phyloP scores from a whole-genome alignment of 2,113 vertebrate species.

The Todiramphus chloris region DNA sequence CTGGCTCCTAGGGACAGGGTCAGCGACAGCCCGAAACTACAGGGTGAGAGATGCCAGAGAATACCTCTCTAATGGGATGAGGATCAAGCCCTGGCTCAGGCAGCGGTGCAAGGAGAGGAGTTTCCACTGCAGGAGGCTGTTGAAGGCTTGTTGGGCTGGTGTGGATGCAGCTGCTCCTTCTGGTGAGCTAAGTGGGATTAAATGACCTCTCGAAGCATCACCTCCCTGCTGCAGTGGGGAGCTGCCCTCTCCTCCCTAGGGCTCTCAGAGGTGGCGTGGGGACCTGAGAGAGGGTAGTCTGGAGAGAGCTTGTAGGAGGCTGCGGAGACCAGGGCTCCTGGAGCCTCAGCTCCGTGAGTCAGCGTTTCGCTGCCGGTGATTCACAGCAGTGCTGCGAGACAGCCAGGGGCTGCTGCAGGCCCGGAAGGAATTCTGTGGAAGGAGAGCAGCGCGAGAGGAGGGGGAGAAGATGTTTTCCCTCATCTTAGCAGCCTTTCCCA shows the following conservation, averaged over 20 bases:
- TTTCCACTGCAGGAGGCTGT: neutral
- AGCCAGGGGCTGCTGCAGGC: neutral
- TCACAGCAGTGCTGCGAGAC: neutral
- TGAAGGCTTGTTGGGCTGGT: fast-evolving
- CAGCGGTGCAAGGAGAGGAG: neutral
- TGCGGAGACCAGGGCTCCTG: neutral
- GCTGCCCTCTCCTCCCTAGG: neutral
- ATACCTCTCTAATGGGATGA: neutral
- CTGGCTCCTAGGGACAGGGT: neutral
- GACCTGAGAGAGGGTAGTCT: neutral
- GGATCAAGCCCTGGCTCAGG: neutral
- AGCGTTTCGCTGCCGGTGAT: neutral
- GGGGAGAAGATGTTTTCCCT: neutral
- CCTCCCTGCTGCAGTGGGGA: neutral
- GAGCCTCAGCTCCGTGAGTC: slow-evolving; percentile 33
- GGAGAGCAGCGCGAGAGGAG: neutral
- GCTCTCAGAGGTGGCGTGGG: neutral
- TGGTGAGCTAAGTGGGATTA: neutral
- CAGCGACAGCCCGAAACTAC: neutral
- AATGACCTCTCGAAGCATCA: neutral
- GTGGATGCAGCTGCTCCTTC: neutral
- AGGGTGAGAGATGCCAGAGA: neutral
- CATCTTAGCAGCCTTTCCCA: neutral
- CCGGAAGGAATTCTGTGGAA: neutral
- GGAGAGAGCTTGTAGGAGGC: neutral